Percentiles rank a stretch among this genome's conserved stretches.
Evolutionary conservation across 1,140 invertebrate genomes (phyloP).

Genomic region (Musca domestica): DNA sequence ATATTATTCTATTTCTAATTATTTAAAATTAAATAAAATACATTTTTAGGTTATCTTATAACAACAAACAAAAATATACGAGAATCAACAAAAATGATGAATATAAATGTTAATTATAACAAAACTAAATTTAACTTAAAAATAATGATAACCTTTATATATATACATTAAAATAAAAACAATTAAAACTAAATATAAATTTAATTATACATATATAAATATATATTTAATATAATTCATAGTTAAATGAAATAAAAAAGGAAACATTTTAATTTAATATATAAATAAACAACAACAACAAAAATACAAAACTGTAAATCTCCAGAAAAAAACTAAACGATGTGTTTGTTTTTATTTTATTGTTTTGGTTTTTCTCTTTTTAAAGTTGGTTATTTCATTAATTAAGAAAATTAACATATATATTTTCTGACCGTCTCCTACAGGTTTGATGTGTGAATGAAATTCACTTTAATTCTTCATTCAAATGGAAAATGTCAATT

Average conservation of each 20-base stretch:
- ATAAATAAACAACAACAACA: slow-evolving; percentile 14
- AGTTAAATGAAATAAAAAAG: slow-evolving; percentile 22
- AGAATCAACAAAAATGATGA: slow-evolving; percentile 8
- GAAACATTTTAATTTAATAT: slow-evolving; percentile 22
- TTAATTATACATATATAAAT: slow-evolving; percentile 9
- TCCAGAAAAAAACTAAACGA: slow-evolving; percentile 8
- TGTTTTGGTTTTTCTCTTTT: background rate
- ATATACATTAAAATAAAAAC: background rate
- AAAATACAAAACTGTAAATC: slow-evolving; percentile 14
- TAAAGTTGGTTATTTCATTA: background rate
- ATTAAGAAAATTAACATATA: no score
- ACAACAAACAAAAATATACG: background rate
- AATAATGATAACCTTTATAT: slow-evolving; percentile 7
- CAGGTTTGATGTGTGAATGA: no score
- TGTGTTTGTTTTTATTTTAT: background rate
- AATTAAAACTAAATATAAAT: slow-evolving; percentile 15
- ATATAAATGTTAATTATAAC: slow-evolving; percentile 19
- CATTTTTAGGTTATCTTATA: background rate
- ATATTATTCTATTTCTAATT: slow-evolving; percentile 8
- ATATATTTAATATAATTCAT: slow-evolving; percentile 22
- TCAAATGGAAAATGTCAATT: no score
- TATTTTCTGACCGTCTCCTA: no score
- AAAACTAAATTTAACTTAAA: slow-evolving; percentile 19
- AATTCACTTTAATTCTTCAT: no score
- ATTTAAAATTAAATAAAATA: background rate